Evolutionary conservation across 92 coral and sea anemone species (phyloP).

Genomic region (Galaxea fascicularis): DNA sequence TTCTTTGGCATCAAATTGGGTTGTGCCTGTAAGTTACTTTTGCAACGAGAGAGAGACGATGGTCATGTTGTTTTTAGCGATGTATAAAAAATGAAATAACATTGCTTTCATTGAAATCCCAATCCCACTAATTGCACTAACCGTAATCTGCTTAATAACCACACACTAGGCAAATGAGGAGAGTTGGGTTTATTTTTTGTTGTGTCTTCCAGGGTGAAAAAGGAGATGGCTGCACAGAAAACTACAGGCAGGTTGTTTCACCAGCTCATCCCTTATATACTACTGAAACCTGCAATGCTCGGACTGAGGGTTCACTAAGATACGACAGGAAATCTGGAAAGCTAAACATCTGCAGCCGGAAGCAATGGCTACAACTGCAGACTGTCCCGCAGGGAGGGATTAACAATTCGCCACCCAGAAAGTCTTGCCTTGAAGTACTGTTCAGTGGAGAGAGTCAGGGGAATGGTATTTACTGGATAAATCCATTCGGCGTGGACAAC

Average conservation of each 20-base stretch:
- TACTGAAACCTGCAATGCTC: constrained; percentile 54
- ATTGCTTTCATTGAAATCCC: too few relatives aligned
- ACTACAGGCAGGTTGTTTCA: constrained; percentile 15
- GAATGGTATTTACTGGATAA: constrained; percentile 96
- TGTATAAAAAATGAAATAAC: too few relatives aligned
- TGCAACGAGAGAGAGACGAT: too few relatives aligned
- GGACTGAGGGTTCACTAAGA: constrained; percentile 73
- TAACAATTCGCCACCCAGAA: constrained; percentile 74
- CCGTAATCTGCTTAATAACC: too few relatives aligned
- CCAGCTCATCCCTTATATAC: not conserved
- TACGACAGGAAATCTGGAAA: constrained; percentile 58
- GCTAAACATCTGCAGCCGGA: constrained; percentile 68
- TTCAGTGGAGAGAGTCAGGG: constrained; percentile 88
- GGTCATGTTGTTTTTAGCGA: too few relatives aligned
- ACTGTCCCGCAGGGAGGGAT: constrained; percentile 51
- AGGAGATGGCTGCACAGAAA: constrained; percentile 69
- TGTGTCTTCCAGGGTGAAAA: constrained; percentile 65
- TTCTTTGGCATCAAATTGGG: too few relatives aligned
- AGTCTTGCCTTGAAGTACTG: constrained; percentile 84
- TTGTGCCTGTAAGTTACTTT: too few relatives aligned
- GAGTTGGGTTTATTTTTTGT: not conserved
- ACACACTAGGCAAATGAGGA: too few relatives aligned
- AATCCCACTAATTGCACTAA: too few relatives aligned
- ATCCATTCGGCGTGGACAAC: constrained; percentile 77
- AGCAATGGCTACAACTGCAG: constrained; percentile 75